Evolutionary conservation across 2,113 vertebrate species (phyloP).

Genomic region (Acrocephalus kingi): DNA sequence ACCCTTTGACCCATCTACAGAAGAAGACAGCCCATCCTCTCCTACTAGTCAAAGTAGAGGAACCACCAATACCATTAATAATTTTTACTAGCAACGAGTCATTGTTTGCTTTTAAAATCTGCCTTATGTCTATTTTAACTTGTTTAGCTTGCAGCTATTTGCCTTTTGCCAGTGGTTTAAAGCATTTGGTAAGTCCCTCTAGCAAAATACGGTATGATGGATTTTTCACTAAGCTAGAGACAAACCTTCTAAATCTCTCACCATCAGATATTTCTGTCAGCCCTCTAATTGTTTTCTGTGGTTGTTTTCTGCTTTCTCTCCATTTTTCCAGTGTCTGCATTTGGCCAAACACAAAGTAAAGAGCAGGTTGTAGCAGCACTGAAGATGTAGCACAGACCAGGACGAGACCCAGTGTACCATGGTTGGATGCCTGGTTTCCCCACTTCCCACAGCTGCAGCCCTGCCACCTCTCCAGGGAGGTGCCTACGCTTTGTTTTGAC

Average conservation of each 20-base stretch:
- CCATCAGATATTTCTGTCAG: not conserved
- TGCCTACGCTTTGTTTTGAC: not conserved
- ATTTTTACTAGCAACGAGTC: conserved; percentile 39
- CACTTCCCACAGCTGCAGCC: not conserved
- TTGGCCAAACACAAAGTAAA: not conserved
- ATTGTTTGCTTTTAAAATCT: conserved; percentile 38
- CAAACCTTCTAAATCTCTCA: not conserved
- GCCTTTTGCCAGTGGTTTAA: conserved; percentile 40
- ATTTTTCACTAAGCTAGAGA: not conserved
- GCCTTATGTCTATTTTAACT: conserved; percentile 48
- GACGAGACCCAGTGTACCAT: fast-evolving
- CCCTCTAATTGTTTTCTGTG: not conserved
- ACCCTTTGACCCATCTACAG: not conserved
- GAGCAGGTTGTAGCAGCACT: not conserved
- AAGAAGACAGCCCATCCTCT: not conserved
- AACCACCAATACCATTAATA: conserved; percentile 6
- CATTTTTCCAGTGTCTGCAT: not conserved
- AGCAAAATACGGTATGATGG: not conserved
- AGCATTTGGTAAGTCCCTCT: not conserved
- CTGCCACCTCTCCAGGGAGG: not conserved
- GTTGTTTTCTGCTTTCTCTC: not conserved
- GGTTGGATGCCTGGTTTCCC: not conserved
- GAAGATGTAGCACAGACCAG: not conserved
- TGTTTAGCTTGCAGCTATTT: conserved; percentile 12
- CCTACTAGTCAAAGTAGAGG: not conserved